Evolutionary conservation across 64 coral and sea anemone genomes (phyloP).

Genomic region (Catalaphyllia jardinei): DNA sequence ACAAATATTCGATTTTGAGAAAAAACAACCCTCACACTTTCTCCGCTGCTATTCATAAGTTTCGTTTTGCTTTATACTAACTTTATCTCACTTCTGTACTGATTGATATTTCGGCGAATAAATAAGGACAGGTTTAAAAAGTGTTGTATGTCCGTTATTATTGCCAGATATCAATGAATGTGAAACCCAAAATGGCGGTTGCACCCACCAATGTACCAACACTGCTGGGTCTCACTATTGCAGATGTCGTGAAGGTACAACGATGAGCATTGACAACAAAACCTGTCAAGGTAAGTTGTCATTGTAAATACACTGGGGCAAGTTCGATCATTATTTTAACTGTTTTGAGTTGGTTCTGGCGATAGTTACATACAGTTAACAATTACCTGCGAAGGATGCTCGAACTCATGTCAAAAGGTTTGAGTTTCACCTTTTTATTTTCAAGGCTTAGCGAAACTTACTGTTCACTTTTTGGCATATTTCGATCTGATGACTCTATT

Average conservation of each 20-base stretch:
- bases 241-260: conserved; percentile 38
- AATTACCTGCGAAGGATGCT: neutral
- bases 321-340: no score
- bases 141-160: neutral
- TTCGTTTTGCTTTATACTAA: neutral
- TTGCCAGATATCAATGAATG: no score
- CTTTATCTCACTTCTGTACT: neutral
- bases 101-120: no score
- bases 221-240: conserved; percentile 35
- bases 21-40: neutral
- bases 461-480: no score
- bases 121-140: no score
- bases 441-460: no score
- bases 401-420: no score
- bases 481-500: no score
- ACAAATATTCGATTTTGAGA: no score
- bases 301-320: neutral
- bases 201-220: conserved; percentile 38
- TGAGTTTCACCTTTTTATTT: no score
- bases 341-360: neutral
- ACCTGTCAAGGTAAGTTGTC: conserved; percentile 33
- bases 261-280: conserved; percentile 46
- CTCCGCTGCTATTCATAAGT: neutral
- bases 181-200: conserved; percentile 47
- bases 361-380: neutral